Percentiles rank a stretch among this genome's conserved stretches.
Evolutionary conservation across 2,888 invertebrate species (phyloP).

Genomic region (Fragum whitleyi): DNA sequence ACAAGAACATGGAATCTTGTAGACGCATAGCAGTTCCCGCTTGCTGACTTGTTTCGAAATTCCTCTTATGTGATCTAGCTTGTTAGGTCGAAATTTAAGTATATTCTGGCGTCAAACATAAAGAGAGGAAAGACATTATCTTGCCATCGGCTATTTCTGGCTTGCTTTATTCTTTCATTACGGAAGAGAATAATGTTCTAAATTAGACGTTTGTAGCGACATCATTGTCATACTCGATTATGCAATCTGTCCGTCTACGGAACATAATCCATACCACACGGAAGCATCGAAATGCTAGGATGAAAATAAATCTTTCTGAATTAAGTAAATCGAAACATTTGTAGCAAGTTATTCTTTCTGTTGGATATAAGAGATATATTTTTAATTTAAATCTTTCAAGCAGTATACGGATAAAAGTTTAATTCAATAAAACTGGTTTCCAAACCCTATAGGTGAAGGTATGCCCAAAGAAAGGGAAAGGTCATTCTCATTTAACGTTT

Average conservation of each 20-base stretch:
- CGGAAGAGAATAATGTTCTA: slow-evolving; percentile 10
- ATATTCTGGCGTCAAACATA: slow-evolving; percentile 2
- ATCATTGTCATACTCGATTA: slow-evolving; percentile 19
- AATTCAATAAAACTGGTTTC: too few species aligned
- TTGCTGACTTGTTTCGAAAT: neutral
- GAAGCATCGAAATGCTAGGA: neutral
- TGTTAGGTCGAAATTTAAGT: too few species aligned
- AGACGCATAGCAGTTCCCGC: neutral
- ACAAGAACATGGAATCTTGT: neutral
- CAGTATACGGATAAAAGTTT: too few species aligned
- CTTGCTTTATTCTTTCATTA: slow-evolving; percentile 34
- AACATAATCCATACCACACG: slow-evolving; percentile 15
- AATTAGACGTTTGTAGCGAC: slow-evolving; percentile 25
- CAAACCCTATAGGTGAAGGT: too few species aligned
- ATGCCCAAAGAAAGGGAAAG: too few species aligned
- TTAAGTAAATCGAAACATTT: too few species aligned
- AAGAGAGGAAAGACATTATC: slow-evolving; percentile 11
- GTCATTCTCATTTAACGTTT: too few species aligned
- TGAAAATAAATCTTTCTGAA: too few species aligned
- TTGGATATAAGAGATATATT: too few species aligned
- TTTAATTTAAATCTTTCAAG: too few species aligned
- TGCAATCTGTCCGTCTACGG: slow-evolving; percentile 12
- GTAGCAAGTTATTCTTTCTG: too few species aligned
- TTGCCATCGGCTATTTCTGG: slow-evolving; percentile 8
- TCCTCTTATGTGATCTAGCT: neutral